Percentiles rank a stretch among this genome's conserved stretches.
phyloP scores from a whole-genome alignment of 2,888 invertebrate species.

The Toxonevra muliebris region DNA sequence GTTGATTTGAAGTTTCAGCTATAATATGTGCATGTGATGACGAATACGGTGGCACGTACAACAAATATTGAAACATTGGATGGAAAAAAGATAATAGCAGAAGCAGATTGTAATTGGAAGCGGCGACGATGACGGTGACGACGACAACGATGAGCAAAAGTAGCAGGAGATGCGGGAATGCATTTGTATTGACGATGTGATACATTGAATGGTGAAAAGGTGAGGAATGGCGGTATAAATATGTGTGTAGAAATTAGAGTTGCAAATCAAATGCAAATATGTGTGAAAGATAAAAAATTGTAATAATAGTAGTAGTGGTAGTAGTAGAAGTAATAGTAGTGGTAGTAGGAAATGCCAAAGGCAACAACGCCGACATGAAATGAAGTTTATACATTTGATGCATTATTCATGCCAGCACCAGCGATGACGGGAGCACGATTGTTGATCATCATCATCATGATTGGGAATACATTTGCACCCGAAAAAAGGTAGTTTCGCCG shows the following conservation, averaged over 20 bases:
- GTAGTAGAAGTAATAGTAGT: too few relatives aligned
- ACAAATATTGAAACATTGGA: neutral
- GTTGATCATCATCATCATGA: too few relatives aligned
- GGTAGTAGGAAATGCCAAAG: too few relatives aligned
- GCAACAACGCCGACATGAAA: too few relatives aligned
- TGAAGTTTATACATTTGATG: too few relatives aligned
- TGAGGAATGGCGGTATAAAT: too few relatives aligned
- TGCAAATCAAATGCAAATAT: conserved; percentile 56
- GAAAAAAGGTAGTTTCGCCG: neutral
- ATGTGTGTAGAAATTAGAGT: conserved; percentile 35
- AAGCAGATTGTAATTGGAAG: conserved; percentile 1
- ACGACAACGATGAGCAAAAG: conserved; percentile 32
- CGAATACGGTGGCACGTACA: neutral
- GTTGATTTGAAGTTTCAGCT: conserved; percentile 66
- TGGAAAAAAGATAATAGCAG: too few relatives aligned
- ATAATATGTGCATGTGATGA: conserved; percentile 15
- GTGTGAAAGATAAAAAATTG: neutral
- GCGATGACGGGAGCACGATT: too few relatives aligned
- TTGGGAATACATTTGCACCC: neutral
- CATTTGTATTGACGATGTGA: too few relatives aligned
- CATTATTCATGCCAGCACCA: too few relatives aligned
- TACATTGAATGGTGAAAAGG: too few relatives aligned
- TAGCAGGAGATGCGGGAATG: too few relatives aligned
- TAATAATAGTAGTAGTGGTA: neutral
- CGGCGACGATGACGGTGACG: conserved; percentile 19